A percentile compares a stretch with the other conserved stretches of the same genome.
These are phyloP conservation scores for Plebejus argus DNA, from an alignment of 2,888 invertebrate species.

Conservation along the genomic window DNA sequence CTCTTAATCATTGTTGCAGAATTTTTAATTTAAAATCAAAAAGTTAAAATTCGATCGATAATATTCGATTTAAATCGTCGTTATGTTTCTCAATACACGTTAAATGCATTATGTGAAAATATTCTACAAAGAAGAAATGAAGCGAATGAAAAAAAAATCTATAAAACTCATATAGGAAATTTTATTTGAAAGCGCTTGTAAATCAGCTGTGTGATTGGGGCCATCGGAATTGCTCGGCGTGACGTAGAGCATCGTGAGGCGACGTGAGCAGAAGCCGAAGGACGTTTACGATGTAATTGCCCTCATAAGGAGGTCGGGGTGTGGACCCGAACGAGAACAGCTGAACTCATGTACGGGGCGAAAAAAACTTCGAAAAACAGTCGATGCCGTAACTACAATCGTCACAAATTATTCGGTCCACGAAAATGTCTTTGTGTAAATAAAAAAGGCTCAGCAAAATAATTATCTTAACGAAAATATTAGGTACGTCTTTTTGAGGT, in stretches of 20 bases:
- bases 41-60: too few relatives aligned
- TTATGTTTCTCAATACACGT: too few relatives aligned
- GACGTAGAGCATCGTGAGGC: neutral
- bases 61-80: too few relatives aligned
- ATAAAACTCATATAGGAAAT: neutral
- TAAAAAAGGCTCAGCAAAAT: neutral
- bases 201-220: neutral
- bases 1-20: neutral
- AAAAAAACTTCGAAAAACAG: neutral
- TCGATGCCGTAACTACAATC: neutral
- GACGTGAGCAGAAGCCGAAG: constrained; percentile 7
- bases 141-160: neutral
- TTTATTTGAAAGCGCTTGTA: neutral
- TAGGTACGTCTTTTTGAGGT: neutral
- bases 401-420: neutral
- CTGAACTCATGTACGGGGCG: neutral
- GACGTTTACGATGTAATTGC: constrained; percentile 14
- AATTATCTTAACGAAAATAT: neutral
- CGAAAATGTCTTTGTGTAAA: neutral
- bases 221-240: neutral
- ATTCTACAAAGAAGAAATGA: neutral
- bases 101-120: neutral
- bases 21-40: neutral
- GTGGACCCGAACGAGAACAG: neutral
- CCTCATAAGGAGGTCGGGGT: constrained; percentile 4